phyloP scores from a whole-genome alignment of 2,113 vertebrate species.

The Chionomys nivalis region DNA sequence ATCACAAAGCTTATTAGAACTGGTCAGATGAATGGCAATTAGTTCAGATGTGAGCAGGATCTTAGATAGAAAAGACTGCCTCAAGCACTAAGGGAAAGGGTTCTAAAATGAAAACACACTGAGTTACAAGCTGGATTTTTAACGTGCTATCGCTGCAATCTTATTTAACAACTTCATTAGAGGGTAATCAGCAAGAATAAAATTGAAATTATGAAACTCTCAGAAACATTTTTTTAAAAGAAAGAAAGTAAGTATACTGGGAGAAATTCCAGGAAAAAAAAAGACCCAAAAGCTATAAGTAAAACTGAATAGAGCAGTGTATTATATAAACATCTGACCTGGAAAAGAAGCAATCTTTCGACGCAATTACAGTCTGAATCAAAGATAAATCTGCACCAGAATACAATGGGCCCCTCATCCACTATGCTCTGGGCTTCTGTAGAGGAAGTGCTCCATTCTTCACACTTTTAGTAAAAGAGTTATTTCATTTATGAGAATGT shows the following conservation, averaged over 20 bases:
- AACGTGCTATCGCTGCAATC: constrained; percentile 41
- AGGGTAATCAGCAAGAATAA: constrained; percentile 46
- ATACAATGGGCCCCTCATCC: fast-evolving
- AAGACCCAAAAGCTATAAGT: background rate
- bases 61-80: constrained; percentile 43
- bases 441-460: background rate
- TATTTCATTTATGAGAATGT: background rate
- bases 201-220: constrained; percentile 6
- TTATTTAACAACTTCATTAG: constrained; percentile 73
- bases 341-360: background rate
- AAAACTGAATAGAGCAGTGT: background rate
- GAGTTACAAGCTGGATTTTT: constrained; percentile 60
- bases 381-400: background rate
- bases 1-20: constrained; percentile 40
- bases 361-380: background rate
- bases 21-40: constrained; percentile 70
- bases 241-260: background rate
- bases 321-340: background rate
- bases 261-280: constrained; percentile 29
- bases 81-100: background rate
- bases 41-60: constrained; percentile 7
- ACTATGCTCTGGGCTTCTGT: background rate
- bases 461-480: background rate
- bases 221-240: background rate
- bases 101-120: constrained; percentile 58